Percentiles rank a stretch among this genome's conserved stretches.
phyloP scores from a whole-genome alignment of 1,140 invertebrate genomes.

The Aphis gossypii region DNA sequence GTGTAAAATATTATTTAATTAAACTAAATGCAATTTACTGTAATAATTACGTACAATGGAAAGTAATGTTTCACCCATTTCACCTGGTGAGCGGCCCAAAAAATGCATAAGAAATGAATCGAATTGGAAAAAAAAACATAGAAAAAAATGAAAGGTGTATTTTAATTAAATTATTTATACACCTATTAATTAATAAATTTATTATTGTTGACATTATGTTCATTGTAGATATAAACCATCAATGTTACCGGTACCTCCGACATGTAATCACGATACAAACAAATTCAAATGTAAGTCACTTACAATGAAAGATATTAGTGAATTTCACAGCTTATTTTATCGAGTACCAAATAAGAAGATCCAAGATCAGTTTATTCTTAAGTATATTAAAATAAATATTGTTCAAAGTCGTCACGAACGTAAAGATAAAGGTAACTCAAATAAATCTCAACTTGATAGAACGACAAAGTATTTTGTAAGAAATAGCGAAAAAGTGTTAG shows the following conservation, averaged over 20 bases:
- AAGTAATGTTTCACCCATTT: neutral
- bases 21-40: too few relatives aligned
- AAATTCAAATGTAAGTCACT: constrained; percentile 6
- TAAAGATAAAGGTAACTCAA: neutral
- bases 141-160: neutral
- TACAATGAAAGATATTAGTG: constrained; percentile 1
- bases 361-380: constrained; percentile 32
- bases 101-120: neutral
- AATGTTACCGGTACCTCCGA: neutral
- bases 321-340: neutral
- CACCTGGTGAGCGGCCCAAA: neutral
- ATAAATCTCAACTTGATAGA: neutral
- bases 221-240: constrained; percentile 26
- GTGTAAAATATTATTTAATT: too few relatives aligned
- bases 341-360: constrained; percentile 19
- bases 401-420: constrained; percentile 19
- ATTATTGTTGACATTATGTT: neutral
- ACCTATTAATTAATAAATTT: neutral
- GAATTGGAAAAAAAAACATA: neutral
- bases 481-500: constrained; percentile 1
- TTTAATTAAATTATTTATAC: neutral
- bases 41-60: too few relatives aligned
- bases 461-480: constrained; percentile 7
- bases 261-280: constrained; percentile 14
- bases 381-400: neutral